A percentile compares a stretch with the other conserved stretches of the same genome.
Conservation (phyloP, 2,797 vertebrate genomes). For the Arrhamphus sclerolepis region DNA sequence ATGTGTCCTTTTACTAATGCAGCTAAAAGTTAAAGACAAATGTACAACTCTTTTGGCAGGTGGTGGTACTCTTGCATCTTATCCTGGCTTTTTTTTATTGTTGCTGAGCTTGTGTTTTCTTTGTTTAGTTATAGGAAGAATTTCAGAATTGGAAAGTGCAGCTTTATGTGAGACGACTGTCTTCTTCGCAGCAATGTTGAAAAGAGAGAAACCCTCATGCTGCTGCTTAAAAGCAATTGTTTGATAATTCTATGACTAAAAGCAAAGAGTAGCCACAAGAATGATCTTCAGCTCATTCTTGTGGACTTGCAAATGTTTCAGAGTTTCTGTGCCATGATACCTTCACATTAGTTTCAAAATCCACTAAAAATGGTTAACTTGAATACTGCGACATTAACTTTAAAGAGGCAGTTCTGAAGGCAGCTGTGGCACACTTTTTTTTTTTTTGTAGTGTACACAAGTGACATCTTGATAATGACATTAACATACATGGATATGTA, state of each 20-base stretch:
- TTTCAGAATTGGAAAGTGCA: constrained; percentile 16
- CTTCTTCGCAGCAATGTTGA: constrained; percentile 17
- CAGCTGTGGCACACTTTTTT: too few relatives aligned
- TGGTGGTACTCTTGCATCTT: constrained; percentile 8
- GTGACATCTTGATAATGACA: constrained; percentile 5
- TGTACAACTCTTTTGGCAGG: background rate
- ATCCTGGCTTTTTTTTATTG: constrained; percentile 9
- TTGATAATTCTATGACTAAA: constrained; percentile 14
- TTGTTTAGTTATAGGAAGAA: constrained; percentile 12
- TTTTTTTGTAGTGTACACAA: background rate
- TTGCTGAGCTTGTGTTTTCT: constrained; percentile 5
- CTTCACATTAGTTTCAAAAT: background rate
- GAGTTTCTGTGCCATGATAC: background rate
- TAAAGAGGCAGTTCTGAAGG: background rate
- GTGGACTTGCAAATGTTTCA: background rate
- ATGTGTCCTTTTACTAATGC: background rate
- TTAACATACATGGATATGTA: constrained; percentile 9
- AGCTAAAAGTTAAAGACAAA: constrained; percentile 7
- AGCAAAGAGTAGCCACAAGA: constrained; percentile 8
- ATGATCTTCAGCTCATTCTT: constrained; percentile 4
- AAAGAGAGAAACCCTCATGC: constrained; percentile 8
- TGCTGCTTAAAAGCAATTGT: background rate
- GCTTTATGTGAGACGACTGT: constrained; percentile 17
- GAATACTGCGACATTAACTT: background rate
- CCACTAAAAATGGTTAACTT: background rate